These are phyloP conservation scores for Acinonyx jubatus DNA, from an alignment of 2,113 vertebrate species.

Conservation along the genomic window DNA sequence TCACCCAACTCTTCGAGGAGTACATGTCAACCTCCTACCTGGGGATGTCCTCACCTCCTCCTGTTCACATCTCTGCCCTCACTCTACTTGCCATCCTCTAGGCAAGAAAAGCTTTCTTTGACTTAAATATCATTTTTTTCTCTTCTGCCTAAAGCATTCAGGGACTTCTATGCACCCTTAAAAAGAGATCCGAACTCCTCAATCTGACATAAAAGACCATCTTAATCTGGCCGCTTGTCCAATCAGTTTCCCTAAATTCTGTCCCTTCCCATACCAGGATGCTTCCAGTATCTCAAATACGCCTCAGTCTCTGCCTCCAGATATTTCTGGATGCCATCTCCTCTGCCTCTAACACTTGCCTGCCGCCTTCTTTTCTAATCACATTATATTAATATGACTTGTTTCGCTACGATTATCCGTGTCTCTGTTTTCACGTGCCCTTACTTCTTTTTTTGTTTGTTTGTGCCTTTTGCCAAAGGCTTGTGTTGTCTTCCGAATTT, in stretches of 20 bases:
- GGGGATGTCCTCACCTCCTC: not conserved
- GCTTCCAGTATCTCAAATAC: not conserved
- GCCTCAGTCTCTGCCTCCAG: not conserved
- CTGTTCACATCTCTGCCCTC: not conserved
- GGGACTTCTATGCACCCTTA: not conserved
- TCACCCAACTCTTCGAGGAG: not conserved
- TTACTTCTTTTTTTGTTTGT: not conserved
- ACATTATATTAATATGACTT: not conserved
- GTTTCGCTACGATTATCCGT: not conserved
- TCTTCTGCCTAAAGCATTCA: not conserved
- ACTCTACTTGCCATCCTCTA: not conserved
- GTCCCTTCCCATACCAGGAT: not conserved
- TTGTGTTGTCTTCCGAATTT: not conserved
- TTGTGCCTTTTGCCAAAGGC: not conserved
- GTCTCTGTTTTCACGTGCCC: not conserved
- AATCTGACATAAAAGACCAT: not conserved
- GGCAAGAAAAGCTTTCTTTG: not conserved
- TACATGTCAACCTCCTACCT: rapidly evolving
- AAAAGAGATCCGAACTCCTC: not conserved
- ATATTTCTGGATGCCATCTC: not conserved
- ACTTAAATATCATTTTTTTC: not conserved
- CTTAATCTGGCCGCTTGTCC: not conserved
- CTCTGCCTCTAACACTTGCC: too few species aligned
- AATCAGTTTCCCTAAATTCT: not conserved
- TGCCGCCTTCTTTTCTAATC: not conserved